A percentile compares a stretch with the other conserved stretches of the same genome.
phyloP scores from a whole-genome alignment of 2,113 vertebrate species.

The Gadus macrocephalus region DNA sequence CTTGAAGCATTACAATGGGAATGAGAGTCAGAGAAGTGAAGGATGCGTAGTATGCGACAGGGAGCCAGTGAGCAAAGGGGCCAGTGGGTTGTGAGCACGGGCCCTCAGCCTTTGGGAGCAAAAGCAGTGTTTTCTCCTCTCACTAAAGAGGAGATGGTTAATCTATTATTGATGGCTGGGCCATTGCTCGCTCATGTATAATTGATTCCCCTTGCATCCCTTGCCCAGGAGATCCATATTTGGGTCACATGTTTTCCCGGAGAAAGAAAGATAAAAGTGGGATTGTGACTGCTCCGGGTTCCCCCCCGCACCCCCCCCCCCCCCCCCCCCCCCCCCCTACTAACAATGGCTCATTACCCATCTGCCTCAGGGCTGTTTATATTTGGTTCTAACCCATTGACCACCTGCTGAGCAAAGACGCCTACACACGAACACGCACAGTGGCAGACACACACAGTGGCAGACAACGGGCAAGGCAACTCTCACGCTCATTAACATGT shows the following conservation, averaged over 20 bases:
- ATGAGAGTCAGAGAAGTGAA: not conserved
- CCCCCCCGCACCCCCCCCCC: not conserved
- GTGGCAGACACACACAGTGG: not conserved
- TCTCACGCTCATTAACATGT: not conserved
- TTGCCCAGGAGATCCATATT: slow-evolving; percentile 53
- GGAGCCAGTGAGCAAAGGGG: too few species aligned
- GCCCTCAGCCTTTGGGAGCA: slow-evolving; percentile 29
- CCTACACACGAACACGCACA: slow-evolving; percentile 7
- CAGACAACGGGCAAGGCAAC: not conserved
- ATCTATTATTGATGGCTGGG: slow-evolving; percentile 56
- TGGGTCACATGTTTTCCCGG: slow-evolving; percentile 55
- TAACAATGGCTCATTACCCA: slow-evolving; percentile 55
- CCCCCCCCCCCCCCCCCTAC: not conserved
- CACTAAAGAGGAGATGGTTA: slow-evolving; percentile 43
- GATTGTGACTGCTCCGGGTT: not conserved
- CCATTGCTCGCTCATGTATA: slow-evolving; percentile 52
- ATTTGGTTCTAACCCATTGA: slow-evolving; percentile 41
- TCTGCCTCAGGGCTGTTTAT: slow-evolving; percentile 49
- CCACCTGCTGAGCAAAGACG: slow-evolving; percentile 47
- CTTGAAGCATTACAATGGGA: too few species aligned
- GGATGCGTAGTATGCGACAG: not conserved
- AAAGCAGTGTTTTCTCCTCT: slow-evolving; percentile 44
- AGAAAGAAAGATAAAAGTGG: slow-evolving; percentile 31
- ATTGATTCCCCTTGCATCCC: slow-evolving; percentile 60
- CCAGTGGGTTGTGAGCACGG: not conserved